phyloP scores from a whole-genome alignment of 1,140 invertebrate genomes.

The Nautilus pompilius region DNA sequence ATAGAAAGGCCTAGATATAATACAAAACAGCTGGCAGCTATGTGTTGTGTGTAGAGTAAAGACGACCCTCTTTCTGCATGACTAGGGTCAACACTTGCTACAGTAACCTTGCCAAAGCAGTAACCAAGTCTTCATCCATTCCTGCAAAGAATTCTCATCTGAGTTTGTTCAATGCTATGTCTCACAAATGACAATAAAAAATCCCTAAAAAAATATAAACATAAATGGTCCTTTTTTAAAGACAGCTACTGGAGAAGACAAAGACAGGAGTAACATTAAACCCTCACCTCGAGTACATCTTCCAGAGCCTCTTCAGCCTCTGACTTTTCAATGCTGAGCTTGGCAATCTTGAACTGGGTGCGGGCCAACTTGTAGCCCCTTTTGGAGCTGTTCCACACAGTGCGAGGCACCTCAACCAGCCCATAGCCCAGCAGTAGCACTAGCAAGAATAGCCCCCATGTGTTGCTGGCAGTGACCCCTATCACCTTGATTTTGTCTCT shows the following conservation, averaged over 20 bases:
- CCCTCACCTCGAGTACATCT: conserved; percentile 80
- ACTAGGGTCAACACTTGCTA: no score
- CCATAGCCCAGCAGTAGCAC: conserved; percentile 95
- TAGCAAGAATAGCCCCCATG: conserved; percentile 96
- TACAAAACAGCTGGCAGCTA: no score
- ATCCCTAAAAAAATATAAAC: no score
- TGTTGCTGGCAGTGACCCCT: conserved; percentile 97
- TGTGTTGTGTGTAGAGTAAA: no score
- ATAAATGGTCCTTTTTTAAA: no score
- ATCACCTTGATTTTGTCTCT: conserved; percentile 91
- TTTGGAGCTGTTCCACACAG: conserved; percentile 80
- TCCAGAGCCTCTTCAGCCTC: conserved; percentile 95
- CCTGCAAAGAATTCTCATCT: no score
- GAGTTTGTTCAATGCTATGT: no score
- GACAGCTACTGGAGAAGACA: background rate
- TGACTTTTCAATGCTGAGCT: conserved; percentile 92
- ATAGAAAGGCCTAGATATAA: no score
- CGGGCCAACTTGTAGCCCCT: conserved; percentile 66
- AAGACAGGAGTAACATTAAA: background rate
- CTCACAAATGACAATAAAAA: no score
- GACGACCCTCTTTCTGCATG: no score
- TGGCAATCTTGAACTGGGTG: conserved; percentile 96
- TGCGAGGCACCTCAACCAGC: conserved; percentile 90
- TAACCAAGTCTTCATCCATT: no score
- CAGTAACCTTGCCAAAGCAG: no score